These are phyloP conservation scores for Mustelus asterias DNA, from an alignment of 2,113 vertebrate genomes.

Conservation along the genomic window DNA sequence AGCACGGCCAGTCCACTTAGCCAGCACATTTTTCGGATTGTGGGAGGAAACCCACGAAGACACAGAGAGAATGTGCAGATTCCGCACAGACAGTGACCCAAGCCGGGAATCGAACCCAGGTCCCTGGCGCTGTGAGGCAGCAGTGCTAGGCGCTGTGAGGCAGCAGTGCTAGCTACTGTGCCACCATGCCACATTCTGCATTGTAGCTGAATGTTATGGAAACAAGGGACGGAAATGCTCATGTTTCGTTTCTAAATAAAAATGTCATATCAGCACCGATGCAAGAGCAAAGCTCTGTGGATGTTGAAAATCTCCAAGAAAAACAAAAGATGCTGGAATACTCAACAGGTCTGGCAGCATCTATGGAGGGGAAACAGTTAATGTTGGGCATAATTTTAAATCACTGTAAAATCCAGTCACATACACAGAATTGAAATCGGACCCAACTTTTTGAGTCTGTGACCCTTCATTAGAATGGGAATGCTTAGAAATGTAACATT, in stretches of 20 bases:
- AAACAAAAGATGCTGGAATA: background rate
- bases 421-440: background rate
- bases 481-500: too few species aligned
- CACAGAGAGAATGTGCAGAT: too few species aligned
- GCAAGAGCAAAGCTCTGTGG: background rate
- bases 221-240: background rate
- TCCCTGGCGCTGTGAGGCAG: too few species aligned
- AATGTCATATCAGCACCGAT: background rate
- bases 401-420: background rate
- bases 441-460: background rate
- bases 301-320: background rate
- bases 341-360: background rate
- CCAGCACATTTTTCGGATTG: too few species aligned
- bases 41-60: too few species aligned
- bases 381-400: background rate
- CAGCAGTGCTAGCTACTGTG: too few species aligned
- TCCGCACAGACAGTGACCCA: too few species aligned
- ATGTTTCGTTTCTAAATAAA: background rate
- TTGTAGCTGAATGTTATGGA: background rate
- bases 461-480: too few species aligned
- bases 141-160: too few species aligned
- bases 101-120: too few species aligned
- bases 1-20: too few species aligned
- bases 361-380: background rate
- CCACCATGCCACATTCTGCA: background rate